Base-by-base conservation (phyloP, 2,888 invertebrate genomes). In the Diaperis boleti region DNA sequence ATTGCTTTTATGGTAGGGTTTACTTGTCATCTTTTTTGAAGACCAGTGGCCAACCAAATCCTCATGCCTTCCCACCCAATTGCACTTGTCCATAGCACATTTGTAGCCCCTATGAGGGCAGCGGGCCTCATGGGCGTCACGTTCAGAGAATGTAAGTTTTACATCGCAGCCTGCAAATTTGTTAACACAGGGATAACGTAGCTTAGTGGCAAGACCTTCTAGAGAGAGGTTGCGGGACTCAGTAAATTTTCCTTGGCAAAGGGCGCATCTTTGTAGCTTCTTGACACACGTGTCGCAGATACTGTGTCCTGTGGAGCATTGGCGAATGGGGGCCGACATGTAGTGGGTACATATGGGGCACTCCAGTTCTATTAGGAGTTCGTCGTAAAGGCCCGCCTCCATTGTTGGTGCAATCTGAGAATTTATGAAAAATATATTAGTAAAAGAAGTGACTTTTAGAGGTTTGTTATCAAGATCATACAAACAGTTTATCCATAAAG, bases 291-390 rank as follows among this genome's bases (percentile, higher is more conserved):
- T 3, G 18, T 67, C 66, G 42, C 72, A 72, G 5, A 73, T 56
- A 54, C 69, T 72, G 44, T 73, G 73, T 0, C 73, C 73, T 2
- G 70, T 70, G 37, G 54, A 59, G 42, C 73, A 73, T 42, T 72
- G 72, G 5, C 68, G 59, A 26, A 73, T 72, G 5, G 73, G 73
- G 10, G 71, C 69, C 1, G 65, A 54, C 68, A 73, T 69, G 50
- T 71, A 73, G 52, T 71, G 66, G 49, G 69, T 68, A 62, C 73
- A 73, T 42, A 72, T 67, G 20, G 72, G 71, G 60, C 73, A 73
- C 62, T 72, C 73, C 14, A 73, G 45, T 55, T 73, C 73, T 14
- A 69, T 62, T 11, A 73, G 50, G 13, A 73, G 65, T 2, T 70
- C 70, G 15, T 67, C 66, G 49, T 70, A 71, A 3, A 67, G 39